These are phyloP conservation scores for Daubentonia madagascariensis DNA, from an alignment of 2,113 vertebrate species.

Conservation along the genomic window DNA sequence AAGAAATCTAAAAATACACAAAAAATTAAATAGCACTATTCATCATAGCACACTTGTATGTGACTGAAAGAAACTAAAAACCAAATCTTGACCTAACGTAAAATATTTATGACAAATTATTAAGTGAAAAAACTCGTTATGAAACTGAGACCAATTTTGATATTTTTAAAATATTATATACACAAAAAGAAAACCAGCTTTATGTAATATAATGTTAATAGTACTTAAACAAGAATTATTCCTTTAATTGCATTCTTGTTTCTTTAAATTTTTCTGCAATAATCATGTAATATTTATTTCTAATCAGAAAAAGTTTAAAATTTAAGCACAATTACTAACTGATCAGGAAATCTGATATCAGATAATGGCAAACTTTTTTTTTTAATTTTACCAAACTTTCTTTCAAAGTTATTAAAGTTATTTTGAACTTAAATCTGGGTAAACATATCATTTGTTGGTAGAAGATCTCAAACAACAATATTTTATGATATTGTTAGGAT, in stretches of 20 bases:
- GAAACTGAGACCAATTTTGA: background rate
- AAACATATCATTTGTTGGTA: background rate
- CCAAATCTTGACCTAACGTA: background rate
- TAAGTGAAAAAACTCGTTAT: background rate
- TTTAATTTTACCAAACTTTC: background rate
- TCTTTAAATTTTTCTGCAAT: constrained; percentile 10
- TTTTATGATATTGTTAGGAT: background rate
- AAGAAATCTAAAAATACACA: too few relatives aligned
- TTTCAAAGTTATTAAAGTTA: constrained; percentile 30
- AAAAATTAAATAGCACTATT: too few relatives aligned
- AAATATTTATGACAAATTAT: background rate
- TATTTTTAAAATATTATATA: background rate
- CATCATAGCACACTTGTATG: too few relatives aligned
- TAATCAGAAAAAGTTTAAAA: constrained; percentile 28
- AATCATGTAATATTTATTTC: constrained; percentile 17
- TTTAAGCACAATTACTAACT: constrained; percentile 32
- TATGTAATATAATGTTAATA: background rate
- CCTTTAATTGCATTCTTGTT: background rate
- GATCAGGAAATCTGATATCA: background rate
- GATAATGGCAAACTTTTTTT: background rate
- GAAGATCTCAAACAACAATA: background rate
- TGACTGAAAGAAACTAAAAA: too few relatives aligned
- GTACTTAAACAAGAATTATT: constrained; percentile 16
- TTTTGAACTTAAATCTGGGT: constrained; percentile 16
- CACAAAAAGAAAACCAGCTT: background rate